These are phyloP conservation scores for Chloroceryle amazona DNA, from an alignment of 2,797 vertebrate species.

Conservation along the genomic window DNA sequence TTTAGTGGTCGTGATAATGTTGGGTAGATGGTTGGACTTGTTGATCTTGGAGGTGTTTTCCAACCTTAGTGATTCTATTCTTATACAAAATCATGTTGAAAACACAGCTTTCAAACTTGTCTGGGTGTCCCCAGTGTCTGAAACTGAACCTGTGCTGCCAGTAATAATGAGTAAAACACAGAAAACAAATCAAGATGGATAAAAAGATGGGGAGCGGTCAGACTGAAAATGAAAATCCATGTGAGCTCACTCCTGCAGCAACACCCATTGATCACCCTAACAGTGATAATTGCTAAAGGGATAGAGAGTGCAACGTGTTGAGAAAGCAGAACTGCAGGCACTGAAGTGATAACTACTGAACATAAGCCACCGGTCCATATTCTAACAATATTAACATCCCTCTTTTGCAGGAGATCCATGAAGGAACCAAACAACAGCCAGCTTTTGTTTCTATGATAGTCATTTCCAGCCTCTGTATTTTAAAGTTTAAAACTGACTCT, in stretches of 20 bases:
- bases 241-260: neutral
- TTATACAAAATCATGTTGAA: neutral
- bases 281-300: neutral
- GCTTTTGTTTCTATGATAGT: neutral
- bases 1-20: too few species aligned
- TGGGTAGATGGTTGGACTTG: too few species aligned
- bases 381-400: neutral
- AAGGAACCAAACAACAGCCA: neutral
- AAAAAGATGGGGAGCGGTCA: neutral
- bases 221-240: neutral
- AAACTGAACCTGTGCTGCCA: neutral
- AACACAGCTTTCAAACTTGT: neutral
- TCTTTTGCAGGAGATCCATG: neutral
- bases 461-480: neutral
- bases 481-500: neutral
- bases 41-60: too few species aligned
- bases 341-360: neutral
- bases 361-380: neutral
- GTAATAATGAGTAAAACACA: neutral
- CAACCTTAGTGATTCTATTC: too few species aligned
- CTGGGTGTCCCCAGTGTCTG: neutral
- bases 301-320: neutral
- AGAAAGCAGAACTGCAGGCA: neutral
- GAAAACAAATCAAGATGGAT: neutral
- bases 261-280: conserved; percentile 9